phyloP scores from a whole-genome alignment of 2,113 vertebrate species.

The Apteryx owenii region DNA sequence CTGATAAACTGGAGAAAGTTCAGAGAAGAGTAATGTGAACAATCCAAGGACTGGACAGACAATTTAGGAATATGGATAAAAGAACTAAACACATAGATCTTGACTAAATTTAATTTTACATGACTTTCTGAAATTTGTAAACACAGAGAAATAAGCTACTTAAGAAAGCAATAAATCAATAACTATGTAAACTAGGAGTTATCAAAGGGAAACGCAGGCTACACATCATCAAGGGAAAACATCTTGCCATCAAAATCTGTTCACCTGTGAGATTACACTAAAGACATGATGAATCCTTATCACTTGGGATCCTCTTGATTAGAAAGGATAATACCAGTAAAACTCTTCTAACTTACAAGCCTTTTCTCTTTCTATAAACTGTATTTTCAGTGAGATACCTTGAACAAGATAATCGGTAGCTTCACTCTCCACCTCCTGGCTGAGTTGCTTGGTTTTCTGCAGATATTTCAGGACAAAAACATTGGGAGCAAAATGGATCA shows the following conservation, averaged over 20 bases:
- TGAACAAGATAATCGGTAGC: slow-evolving; percentile 89
- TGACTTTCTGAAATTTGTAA: neutral
- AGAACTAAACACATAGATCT: fast-evolving
- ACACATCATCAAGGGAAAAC: neutral
- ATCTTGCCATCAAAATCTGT: neutral
- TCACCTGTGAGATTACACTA: neutral
- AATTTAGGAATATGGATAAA: neutral
- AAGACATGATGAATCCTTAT: neutral
- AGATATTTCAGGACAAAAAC: slow-evolving; percentile 94
- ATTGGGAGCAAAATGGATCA: slow-evolving; percentile 96
- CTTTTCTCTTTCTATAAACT: neutral
- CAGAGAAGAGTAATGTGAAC: neutral
- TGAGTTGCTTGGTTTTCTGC: slow-evolving; percentile 91
- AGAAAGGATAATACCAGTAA: neutral
- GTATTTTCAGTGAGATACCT: slow-evolving; percentile 56
- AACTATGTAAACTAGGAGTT: neutral
- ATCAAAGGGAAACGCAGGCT: neutral
- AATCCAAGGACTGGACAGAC: neutral
- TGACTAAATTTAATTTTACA: neutral
- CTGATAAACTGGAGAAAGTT: neutral
- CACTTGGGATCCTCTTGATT: neutral
- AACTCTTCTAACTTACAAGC: neutral
- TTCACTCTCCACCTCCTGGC: slow-evolving; percentile 86
- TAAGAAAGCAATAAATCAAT: neutral
- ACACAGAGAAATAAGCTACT: neutral